Conservation (phyloP, 1,140 invertebrate genomes). For the Holotrichia oblita region DNA sequence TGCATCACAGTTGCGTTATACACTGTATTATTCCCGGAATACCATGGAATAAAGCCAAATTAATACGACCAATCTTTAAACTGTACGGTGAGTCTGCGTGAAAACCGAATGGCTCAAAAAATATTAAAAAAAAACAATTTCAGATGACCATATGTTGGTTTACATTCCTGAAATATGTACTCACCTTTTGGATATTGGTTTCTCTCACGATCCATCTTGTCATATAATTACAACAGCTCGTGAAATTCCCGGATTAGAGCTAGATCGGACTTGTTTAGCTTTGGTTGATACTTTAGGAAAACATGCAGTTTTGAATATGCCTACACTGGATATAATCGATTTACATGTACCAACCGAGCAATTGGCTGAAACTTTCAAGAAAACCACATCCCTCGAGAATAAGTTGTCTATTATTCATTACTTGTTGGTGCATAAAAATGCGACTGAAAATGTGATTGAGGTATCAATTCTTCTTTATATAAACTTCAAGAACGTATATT, state of each 20-base stretch:
- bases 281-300: constrained; percentile 68
- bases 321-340: constrained; percentile 75
- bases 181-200: constrained; percentile 81
- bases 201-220: constrained; percentile 81
- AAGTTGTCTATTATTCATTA: constrained; percentile 81
- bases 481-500: neutral
- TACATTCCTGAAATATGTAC: constrained; percentile 81
- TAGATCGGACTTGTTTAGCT: constrained; percentile 71
- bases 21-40: constrained; percentile 83
- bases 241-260: constrained; percentile 61
- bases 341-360: constrained; percentile 70
- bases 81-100: constrained; percentile 65
- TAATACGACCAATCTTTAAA: constrained; percentile 77
- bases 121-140: constrained; percentile 45
- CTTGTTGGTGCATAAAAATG: constrained; percentile 77
- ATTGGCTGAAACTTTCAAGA: constrained; percentile 74
- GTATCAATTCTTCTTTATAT: constrained; percentile 56
- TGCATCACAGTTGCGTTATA: constrained; percentile 83
- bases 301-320: constrained; percentile 71
- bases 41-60: constrained; percentile 77
- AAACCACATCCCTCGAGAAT: constrained; percentile 71
- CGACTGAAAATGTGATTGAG: constrained; percentile 75
- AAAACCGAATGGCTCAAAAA: neutral
- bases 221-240: constrained; percentile 74
- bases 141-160: constrained; percentile 79